A percentile compares a stretch with the other conserved stretches of the same genome.
Conservation (phyloP, 2,113 vertebrate species). For the Thamnaconus septentrionalis region DNA sequence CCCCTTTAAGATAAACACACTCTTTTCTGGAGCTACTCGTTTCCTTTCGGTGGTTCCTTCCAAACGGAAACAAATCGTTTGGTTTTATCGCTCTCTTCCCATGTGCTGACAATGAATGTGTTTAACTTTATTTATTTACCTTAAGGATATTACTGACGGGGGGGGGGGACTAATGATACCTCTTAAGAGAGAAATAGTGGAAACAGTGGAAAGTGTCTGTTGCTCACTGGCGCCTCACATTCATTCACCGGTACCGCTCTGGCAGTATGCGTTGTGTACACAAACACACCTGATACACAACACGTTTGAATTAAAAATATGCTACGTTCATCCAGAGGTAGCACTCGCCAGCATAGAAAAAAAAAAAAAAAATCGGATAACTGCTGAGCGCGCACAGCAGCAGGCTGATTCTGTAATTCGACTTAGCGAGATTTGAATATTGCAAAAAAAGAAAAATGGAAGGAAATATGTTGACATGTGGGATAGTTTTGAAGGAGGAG, state of each 20-base stretch:
- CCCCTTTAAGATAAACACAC: conserved; percentile 41
- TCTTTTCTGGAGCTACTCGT: conserved; percentile 30
- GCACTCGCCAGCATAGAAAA: conserved; percentile 14
- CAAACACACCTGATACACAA: conserved; percentile 47
- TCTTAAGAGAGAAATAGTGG: too few species aligned
- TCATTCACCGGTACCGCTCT: conserved; percentile 35
- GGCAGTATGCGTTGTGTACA: conserved; percentile 27
- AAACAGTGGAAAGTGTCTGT: conserved; percentile 31
- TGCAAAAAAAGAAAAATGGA: conserved; percentile 1
- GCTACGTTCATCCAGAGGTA: conserved; percentile 8
- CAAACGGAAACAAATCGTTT: conserved; percentile 33
- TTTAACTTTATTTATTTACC: conserved; percentile 40
- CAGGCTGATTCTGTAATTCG: conserved; percentile 35
- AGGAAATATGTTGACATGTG: conserved; percentile 44
- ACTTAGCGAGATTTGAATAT: conserved; percentile 22
- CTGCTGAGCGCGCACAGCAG: conserved; percentile 6
- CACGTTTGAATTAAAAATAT: conserved; percentile 67
- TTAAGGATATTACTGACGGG: conserved; percentile 42
- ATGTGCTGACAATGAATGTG: conserved; percentile 28
- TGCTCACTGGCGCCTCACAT: conserved; percentile 55
- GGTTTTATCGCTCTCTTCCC: conserved; percentile 41
- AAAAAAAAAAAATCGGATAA: neutral
- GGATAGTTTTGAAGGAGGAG: conserved; percentile 37
- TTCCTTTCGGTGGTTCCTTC: conserved; percentile 12
- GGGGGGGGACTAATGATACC: conserved; percentile 2